Evolutionary conservation across 30 jellyfish, hydroid and myxozoan species (phyloP).

Genomic region (Aurelia aurita): DNA sequence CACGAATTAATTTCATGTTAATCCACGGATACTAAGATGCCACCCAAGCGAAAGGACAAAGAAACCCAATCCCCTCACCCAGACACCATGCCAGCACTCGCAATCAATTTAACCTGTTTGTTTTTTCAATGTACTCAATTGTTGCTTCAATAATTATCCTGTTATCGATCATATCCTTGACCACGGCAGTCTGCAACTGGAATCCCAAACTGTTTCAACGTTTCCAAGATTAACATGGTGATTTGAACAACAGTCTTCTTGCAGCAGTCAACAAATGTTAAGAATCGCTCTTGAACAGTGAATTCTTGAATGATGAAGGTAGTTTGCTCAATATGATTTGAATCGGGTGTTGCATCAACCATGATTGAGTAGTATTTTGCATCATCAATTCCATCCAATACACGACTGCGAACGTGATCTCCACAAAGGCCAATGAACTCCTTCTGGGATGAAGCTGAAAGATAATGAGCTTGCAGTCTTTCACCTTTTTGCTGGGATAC

Average conservation of each 20-base stretch:
- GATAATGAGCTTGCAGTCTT: conserved; percentile 2
- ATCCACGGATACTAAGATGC: no score
- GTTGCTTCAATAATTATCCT: no score
- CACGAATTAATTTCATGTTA: no score
- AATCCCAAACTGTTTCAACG: conserved; percentile 37
- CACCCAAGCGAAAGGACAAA: no score
- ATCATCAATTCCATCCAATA: neutral
- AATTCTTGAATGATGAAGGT: conserved; percentile 50
- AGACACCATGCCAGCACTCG: no score
- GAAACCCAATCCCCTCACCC: no score
- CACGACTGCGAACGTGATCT: neutral
- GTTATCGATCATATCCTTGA: no score
- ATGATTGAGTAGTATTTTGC: no score
- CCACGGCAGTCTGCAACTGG: conserved; percentile 72
- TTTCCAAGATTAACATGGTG: no score
- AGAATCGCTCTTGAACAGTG: conserved; percentile 40
- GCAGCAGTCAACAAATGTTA: conserved; percentile 36
- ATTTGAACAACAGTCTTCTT: conserved; percentile 44
- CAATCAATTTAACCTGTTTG: no score
- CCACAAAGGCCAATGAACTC: neutral
- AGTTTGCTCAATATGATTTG: conserved; percentile 60
- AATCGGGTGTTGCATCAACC: conserved; percentile 24
- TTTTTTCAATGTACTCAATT: no score
- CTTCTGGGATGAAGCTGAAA: neutral
- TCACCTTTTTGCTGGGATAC: conserved; percentile 22